Base-by-base conservation (phyloP, 2,113 vertebrate species). In the Sardina pilchardus region DNA sequence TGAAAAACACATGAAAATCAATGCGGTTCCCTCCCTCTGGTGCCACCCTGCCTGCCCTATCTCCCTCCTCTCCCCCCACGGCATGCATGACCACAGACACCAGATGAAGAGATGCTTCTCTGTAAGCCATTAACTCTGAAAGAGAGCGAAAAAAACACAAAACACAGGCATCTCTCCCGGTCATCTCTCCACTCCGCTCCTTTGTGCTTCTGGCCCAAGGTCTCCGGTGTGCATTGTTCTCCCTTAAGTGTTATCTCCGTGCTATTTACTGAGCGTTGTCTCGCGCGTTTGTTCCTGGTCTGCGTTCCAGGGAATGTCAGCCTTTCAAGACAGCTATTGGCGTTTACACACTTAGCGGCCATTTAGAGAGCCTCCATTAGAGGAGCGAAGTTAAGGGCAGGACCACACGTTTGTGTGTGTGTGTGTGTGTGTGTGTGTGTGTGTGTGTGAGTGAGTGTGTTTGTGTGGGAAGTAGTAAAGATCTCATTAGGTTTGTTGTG, bases 21-120 rank as follows among this genome's bases (percentile, higher is more conserved):
- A 26, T 71, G 63, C 30, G 26, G 63, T 34, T 12, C 34, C 63
- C 9, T 71, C 63, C 1, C 26, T 12, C 0, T 34, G 26, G 43
- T 30, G 82, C 36, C 75, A 48, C 44, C 80, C 10, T 17, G 6
- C 56, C 21, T n/a, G 24, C 24, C 24, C 63, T 0, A 26, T 71
- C 63, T 34, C 75, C 34, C 44, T 26, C 44, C 42, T 19, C 81
- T 34, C 44, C 81, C 5, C 4, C 39, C n/a, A n/a, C n/a, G n/a
- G n/a, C n/a, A n/a, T 0, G 17, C 1, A 2, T 63, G 30, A 86
- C 89, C 86, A 84, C 86, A 86, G 0, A 50, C 78, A 84, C 45
- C 39, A 42, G 44, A 21, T 42, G 39, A 42, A 42, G 39, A 19
- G 0, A 39, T 1, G 1, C n/a, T 84, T 81, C 56, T 78, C 7